Base-by-base conservation (phyloP, 2,113 vertebrate species). In the Corythoichthys intestinalis region DNA sequence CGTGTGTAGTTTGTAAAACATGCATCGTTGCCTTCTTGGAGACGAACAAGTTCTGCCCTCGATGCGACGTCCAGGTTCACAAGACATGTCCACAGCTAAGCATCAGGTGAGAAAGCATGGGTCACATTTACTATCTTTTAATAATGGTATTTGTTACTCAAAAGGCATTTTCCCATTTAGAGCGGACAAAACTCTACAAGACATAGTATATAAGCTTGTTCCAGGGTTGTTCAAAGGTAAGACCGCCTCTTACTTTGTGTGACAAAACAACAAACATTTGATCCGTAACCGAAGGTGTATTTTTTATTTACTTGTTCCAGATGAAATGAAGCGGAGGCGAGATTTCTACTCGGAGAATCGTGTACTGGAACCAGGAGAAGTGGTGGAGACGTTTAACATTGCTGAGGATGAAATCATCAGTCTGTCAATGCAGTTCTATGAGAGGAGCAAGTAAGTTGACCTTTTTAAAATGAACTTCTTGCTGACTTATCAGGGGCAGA, bases 21-120 rank as follows among this genome's bases (percentile, higher is more conserved):
- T 98, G 96, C 87, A 98, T 98, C 8, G 95, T 97, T 65, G 94
- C 94, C 71, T 98, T 96, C 89, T 91, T 98, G 85, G 95, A 98
- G 89, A 94, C 95, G 3, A 97, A 97, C 90, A 97, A 97, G 76
- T 96, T 94, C 88, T 98, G 96, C 85, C 96, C 96, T 69, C 94
- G 96, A 90, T 98, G 95, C 60, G 95, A 97, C 0, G 93, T 93
- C 34, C 95, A 98, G 72, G 95, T 96, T 50, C 95, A 98, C 74
- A 98, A 98, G 87, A 94, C 94, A 1, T 92, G 95, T 67, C 95
- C 95, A 5, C 93, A 97, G 73, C 94, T 98, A 86, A 98, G 95
- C 85, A 94, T 98, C 89, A 92, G 94, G 96, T 96, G 81, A 84
- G 85, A 35, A 2, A 4, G 2, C 15, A 2, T 6, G 28, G 0